Base-by-base conservation (phyloP, 2,113 vertebrate genomes). In the Sinocyclocheilus maitianheensis region DNA sequence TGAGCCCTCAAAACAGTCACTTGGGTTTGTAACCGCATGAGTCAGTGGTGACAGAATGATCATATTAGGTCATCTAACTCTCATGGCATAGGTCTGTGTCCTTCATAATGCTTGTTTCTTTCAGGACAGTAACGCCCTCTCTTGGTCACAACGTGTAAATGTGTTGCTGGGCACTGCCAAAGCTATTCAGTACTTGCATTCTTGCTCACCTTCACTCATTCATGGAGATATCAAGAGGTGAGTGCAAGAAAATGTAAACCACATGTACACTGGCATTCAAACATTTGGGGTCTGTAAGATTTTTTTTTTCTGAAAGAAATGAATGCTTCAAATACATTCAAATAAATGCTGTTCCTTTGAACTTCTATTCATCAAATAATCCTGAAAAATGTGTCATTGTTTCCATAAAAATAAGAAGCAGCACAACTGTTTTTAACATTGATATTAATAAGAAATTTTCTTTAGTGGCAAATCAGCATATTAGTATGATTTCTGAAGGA, bases 181-280 rank as follows among this genome's bases (percentile, higher is more conserved):
- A 11, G 97, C 96, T 2, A 89, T 98, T 69, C 96, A 97, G 92
- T 98, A 95, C 88, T 91, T 98, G 22, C 97, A 98, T 90, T 77
- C 93, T 63, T 86, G 94, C 87, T 51, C 85, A 30, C 90, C 94
- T 69, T 90, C 90, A 1, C 94, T 98, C 67, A 95, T 98, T 89
- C 97, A 98, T 0, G 97, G 97, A 80, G 97, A 98, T 6, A 91
- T 98, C 63, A 98, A 97, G 86, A 97, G 97, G 97, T 97, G 82
- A 91, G 86, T 10, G 12, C 13, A 81, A 20, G 40, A 81, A 58
- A 6, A 65, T 16, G 37, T 81, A 63, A 22, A 11, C 1, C 37
- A 74, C 18, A n/a, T 74, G 40, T 22, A 48, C 40, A 24, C 11
- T 46, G 46, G 46, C 40, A 40, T 46, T 46, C 10, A 46, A 10